A percentile compares a stretch with the other conserved stretches of the same genome.
Evolutionary conservation across 23 tunicate genomes (phyloP).

Genomic region (Clavelina lepadiformis): DNA sequence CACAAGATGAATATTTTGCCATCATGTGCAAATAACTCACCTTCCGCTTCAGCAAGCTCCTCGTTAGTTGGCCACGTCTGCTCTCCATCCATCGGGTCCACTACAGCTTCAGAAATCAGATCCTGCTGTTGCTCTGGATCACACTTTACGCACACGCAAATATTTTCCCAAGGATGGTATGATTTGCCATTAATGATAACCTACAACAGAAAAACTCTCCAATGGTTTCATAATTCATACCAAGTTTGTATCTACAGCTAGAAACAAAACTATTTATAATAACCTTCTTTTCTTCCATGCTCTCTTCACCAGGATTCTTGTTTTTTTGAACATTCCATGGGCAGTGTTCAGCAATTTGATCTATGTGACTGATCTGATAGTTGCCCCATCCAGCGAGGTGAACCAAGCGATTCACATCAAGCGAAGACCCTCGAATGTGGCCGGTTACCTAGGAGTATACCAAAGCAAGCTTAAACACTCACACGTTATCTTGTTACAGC

Average conservation of each 20-base stretch:
- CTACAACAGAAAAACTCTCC: slow-evolving; percentile 1
- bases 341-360: slow-evolving; percentile 53
- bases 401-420: slow-evolving; percentile 78
- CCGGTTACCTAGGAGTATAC: slow-evolving; percentile 54
- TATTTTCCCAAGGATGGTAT: slow-evolving; percentile 10
- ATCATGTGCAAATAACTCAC: slow-evolving; percentile 8
- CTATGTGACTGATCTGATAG: slow-evolving; percentile 58
- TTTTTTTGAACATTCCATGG: slow-evolving; percentile 24
- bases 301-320: neutral
- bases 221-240: neutral
- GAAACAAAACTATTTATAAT: neutral
- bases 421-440: slow-evolving; percentile 44
- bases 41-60: slow-evolving; percentile 79
- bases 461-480: neutral
- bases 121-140: slow-evolving; percentile 44
- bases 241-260: neutral
- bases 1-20: too few species aligned
- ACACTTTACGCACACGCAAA: slow-evolving; percentile 3
- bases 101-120: slow-evolving; percentile 62
- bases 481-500: too few species aligned
- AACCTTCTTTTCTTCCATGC: slow-evolving; percentile 2
- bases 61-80: slow-evolving; percentile 99
- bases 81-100: slow-evolving; percentile 93
- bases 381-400: slow-evolving; percentile 95
- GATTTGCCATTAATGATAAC: slow-evolving; percentile 28